A percentile compares a stretch with the other conserved stretches of the same genome.
These are phyloP conservation scores for silkworm (Bombyx mori) DNA, from an alignment of 1,140 invertebrate genomes.

Conservation along the genomic window ASM3026992v2 NC_085112.1:8747501-8748000, in stretches of 20 bases:
- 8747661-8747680: background rate
- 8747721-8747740: constrained; percentile 28
- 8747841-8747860: constrained; percentile 31
- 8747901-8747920: constrained; percentile 27
- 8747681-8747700: background rate
- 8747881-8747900: constrained; percentile 42
- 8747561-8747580: too few relatives aligned
- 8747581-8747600: too few relatives aligned
- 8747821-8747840: constrained; percentile 45
- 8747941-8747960: constrained; percentile 42
- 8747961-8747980: constrained; percentile 30
- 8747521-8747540: too few relatives aligned
- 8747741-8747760: constrained; percentile 27
- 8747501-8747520: too few relatives aligned
- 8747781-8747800: constrained; percentile 28
- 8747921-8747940: constrained; percentile 39
- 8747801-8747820: constrained; percentile 38
- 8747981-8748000: constrained; percentile 24
- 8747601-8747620: too few relatives aligned
- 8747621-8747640: background rate
- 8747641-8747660: constrained; percentile 10
- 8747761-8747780: constrained; percentile 22
- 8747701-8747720: constrained; percentile 24
- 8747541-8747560: too few relatives aligned
- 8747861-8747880: constrained; percentile 40